phyloP scores from a whole-genome alignment of 2,888 invertebrate species.

The Leuctra nigra region DNA sequence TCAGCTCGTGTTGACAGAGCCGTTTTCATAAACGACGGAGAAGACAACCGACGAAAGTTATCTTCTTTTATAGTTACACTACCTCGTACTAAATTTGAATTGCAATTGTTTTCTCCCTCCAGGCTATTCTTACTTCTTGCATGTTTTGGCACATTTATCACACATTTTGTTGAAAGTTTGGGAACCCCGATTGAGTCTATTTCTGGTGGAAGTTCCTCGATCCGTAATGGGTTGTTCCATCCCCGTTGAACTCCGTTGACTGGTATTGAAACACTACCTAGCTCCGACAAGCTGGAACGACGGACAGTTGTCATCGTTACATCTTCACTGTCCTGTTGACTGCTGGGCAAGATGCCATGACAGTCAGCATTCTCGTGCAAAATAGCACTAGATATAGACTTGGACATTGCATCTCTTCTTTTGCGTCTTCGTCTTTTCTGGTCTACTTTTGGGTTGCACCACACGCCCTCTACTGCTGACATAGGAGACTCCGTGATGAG shows the following conservation, averaged over 20 bases:
- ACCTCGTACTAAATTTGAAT: neutral
- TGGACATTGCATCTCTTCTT: conserved; percentile 38
- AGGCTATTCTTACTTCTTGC: neutral
- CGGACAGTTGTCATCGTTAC: neutral
- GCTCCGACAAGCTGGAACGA: conserved; percentile 4
- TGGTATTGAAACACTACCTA: neutral
- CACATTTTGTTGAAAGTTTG: neutral
- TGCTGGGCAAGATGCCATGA: conserved; percentile 25
- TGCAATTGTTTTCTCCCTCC: neutral
- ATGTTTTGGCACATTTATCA: conserved; percentile 13
- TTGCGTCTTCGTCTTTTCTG: conserved; percentile 41
- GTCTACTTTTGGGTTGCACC: conserved; percentile 34
- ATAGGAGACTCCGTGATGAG: conserved; percentile 20
- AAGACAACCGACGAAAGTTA: conserved; percentile 26
- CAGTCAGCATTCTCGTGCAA: neutral
- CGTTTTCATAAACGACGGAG: conserved; percentile 42
- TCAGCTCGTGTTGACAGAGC: conserved; percentile 38
- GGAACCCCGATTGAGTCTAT: neutral
- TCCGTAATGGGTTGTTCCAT: neutral
- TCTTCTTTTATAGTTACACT: conserved; percentile 13
- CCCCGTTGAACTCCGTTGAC: neutral
- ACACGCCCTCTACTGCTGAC: conserved; percentile 39
- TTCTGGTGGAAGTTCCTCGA: neutral
- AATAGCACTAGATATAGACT: conserved; percentile 14
- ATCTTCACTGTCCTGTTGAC: conserved; percentile 11